Base-by-base conservation (phyloP, 2,888 invertebrate genomes). In the Cosmia trapezina region DNA sequence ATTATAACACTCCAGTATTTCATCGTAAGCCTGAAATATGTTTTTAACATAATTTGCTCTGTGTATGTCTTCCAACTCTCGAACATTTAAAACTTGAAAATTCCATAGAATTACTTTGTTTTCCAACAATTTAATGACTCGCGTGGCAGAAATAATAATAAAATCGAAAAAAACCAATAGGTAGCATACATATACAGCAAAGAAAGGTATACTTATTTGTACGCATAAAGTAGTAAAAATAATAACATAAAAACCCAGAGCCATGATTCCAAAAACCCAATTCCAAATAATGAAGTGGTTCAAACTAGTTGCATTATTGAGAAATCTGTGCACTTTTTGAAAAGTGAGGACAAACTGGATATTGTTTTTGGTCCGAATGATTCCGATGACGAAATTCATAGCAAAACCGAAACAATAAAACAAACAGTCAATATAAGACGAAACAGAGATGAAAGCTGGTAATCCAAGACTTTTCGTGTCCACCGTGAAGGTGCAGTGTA, bases 1-100 rank as follows among this genome's bases (percentile, higher is more conserved):
- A 17, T 69, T 22, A 51, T 64, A 78, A 70, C 77, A 74, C 37
- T 69, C 17, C 9, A 81, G 7, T 49, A 80, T 73, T 45, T 80
- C 43, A 28, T 8, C 6, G 51, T 69, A 81, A 17, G 57, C 43
- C 6, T 81, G 11, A 54, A 78, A 78, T 17, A 71, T 17, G 45
- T 6, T 61, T 33, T 33, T 60, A 8, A 19, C 9, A 47, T 28
- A 28, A 22, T 7, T 56, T 1, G 19, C 17, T n/a, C 37, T 17
- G 7, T 45, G 0, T 1, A 1, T 9, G 2, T n/a, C 5, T n/a
- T 57, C 11, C 45, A 54, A 17, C 19, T n/a, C 12, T 28, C 12
- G 28, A 49, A 28, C n/a, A n/a, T 62, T 70, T 43, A 73, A 17
- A 45, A 51, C 73, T 8, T 33, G 6, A 45, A 3, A 14, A 47